Base-by-base conservation (phyloP, 2,888 invertebrate genomes). In the Eupithecia centaureata region DNA sequence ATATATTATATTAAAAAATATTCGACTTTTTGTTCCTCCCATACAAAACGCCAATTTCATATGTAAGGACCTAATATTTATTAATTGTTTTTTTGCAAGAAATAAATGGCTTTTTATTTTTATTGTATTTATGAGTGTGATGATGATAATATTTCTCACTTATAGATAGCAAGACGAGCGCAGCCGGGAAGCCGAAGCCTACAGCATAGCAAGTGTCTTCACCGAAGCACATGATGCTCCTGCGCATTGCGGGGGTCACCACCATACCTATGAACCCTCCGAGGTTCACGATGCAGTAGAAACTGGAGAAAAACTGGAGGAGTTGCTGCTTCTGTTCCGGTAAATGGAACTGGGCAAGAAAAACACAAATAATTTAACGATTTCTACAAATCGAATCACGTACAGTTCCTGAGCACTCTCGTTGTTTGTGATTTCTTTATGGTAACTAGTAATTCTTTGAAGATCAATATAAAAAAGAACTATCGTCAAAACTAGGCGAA, bases 201-300 rank as follows among this genome's bases (percentile, higher is more conserved):
- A 95, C 90, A 54, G 95, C 95, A 84, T 95, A 97, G 80, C 95
- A 97, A 18, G 95, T 95, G 80, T 95, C 95, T 78, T 95, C 94
- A 0, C 95, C 95, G 78, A 95, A 95, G 80, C 96, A 96, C 79
- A 94, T 91, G 57, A 95, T 87, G 73, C 94, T 94, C 74, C 95
- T 94, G 79, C 96, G 93, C 52, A 97, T 88, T 30, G 95, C 94
- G 0, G 97, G 97, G 0, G 96, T 96, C 5, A 97, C 79, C 63
- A 96, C 89, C 94, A 95, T 95, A 0, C 95, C 95, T 79, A 95
- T 91, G 71, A 95, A 94, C 1, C 95, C 95, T 1, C 95, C 95
- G 8, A 95, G 83, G 85, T 97, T 97, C 77, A 97, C 97, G 30
- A 95, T 94, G 84, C 97, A 96, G 85, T 97, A 97, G 89, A 97